Percentiles rank a stretch among this genome's conserved stretches.
These are phyloP conservation scores for Tetheella fluctuosa DNA, from an alignment of 2,888 invertebrate genomes.

Conservation along the genomic window DNA sequence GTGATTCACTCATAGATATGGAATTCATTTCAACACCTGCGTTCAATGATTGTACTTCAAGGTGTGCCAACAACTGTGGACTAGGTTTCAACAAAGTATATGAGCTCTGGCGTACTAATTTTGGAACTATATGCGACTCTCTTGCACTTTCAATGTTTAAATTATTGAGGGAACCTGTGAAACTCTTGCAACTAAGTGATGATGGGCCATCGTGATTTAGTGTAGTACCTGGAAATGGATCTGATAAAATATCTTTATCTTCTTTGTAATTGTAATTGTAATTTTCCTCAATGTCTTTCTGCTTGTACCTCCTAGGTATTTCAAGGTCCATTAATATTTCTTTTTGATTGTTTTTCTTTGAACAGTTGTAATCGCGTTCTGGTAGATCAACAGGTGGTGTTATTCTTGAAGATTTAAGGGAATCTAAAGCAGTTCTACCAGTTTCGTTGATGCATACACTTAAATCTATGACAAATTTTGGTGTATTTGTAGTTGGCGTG, in stretches of 20 bases:
- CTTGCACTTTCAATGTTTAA: constrained; percentile 64
- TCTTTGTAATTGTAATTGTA: constrained; percentile 20
- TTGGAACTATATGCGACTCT: constrained; percentile 49
- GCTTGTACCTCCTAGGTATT: constrained; percentile 24
- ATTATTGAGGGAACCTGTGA: constrained; percentile 77
- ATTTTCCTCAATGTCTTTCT: constrained; percentile 21
- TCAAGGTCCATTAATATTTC: constrained; percentile 41
- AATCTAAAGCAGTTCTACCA: constrained; percentile 39
- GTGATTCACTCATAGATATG: constrained; percentile 81
- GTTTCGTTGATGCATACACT: constrained; percentile 60
- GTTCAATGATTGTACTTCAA: constrained; percentile 79
- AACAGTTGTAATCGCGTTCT: constrained; percentile 64
- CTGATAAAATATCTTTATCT: constrained; percentile 1
- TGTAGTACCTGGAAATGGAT: constrained; percentile 41
- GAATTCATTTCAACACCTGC: constrained; percentile 75
- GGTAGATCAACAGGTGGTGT: constrained; percentile 56
- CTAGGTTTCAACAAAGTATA: constrained; percentile 92
- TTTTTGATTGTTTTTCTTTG: constrained; percentile 33
- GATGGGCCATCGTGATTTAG: constrained; percentile 55
- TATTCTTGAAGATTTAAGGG: constrained; percentile 24
- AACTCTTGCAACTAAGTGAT: constrained; percentile 68
- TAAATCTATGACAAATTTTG: constrained; percentile 63
- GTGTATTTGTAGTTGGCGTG: constrained; percentile 38
- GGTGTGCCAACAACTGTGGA: constrained; percentile 87
- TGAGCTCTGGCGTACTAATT: constrained; percentile 88